Evolutionary conservation across 2,888 invertebrate genomes (phyloP), one percentile per base, ranked within the genome.

Genomic region (Gastracanthus pulcherrimus): DNA sequence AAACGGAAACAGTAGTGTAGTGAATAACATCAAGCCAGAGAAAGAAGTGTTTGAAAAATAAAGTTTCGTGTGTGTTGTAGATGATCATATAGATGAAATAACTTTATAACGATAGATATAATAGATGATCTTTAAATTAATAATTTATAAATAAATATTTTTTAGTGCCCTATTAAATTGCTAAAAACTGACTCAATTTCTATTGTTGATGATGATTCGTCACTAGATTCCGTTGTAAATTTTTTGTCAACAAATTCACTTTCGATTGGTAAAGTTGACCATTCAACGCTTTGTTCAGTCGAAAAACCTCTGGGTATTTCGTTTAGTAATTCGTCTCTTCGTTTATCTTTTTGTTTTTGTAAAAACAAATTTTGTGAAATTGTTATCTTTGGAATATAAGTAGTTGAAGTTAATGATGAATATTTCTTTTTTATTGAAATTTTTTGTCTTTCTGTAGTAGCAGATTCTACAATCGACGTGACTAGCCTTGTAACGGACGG

Each of bases 391-490:
- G 91, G 90, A 29, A 91, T 89, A 71, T 88, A 89, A 45, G 88
- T 87, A 3, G 87, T 88, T 6, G 90, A 89, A 0, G 90, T 89
- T 31, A 89, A 70, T 26, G 90, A 90, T 3, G 91, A 91, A 72
- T 90, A 91, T 80, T 91, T 91, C 9, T 90, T 91, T 81, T 89
- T 89, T 36, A 92, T 90, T 7, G 92, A 89, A 74, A 93, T 92
- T 82, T 89, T 92, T 82, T 92, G 92, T 66, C 92, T 88, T 82
- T 92, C 92, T 1, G 93, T 92, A 0, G 92, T 92, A 0, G 90
- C 92, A 3, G 91, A 91, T 84, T 93, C 92, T 23, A 91, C 90
- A 23, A 93, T 90, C 3, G 92, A 92, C 3, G 92, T 93, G 11
- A 93, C 91, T 34, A 93, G 88, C 84, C 92, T 90, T 36, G 93